A percentile compares a stretch with the other conserved stretches of the same genome.
These are phyloP conservation scores for Nasonovia ribisnigri DNA, from an alignment of 2,888 invertebrate species.

Conservation along the genomic window DNA sequence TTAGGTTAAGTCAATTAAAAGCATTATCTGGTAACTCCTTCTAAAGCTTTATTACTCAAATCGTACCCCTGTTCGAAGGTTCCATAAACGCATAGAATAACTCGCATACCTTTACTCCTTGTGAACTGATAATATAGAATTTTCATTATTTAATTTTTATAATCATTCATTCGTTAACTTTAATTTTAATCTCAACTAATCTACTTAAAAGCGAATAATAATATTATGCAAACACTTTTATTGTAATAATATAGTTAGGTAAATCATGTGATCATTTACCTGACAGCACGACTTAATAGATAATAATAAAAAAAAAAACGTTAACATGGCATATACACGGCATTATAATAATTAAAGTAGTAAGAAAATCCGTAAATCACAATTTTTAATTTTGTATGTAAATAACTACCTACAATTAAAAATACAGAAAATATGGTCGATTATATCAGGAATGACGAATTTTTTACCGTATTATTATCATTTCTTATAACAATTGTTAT, in stretches of 20 bases:
- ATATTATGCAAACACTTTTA: not conserved
- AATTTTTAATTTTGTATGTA: not conserved
- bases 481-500: not conserved
- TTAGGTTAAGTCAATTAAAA: constrained; percentile 14
- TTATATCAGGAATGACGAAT: not conserved
- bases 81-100: not conserved
- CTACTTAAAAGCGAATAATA: not conserved
- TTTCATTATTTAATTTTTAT: not conserved
- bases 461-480: not conserved
- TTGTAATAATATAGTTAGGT: not conserved
- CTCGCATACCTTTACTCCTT: not conserved
- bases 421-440: not conserved
- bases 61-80: not conserved
- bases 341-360: not conserved
- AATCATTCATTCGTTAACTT: not conserved
- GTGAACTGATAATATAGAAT: not conserved
- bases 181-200: constrained; percentile 3
- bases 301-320: not conserved
- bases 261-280: not conserved
- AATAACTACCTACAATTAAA: not conserved
- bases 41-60: constrained; percentile 20
- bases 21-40: constrained; percentile 2
- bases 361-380: not conserved
- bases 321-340: not conserved
- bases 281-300: not conserved